Conservation (phyloP, 2,113 vertebrate genomes). For the Rattus rattus region DNA sequence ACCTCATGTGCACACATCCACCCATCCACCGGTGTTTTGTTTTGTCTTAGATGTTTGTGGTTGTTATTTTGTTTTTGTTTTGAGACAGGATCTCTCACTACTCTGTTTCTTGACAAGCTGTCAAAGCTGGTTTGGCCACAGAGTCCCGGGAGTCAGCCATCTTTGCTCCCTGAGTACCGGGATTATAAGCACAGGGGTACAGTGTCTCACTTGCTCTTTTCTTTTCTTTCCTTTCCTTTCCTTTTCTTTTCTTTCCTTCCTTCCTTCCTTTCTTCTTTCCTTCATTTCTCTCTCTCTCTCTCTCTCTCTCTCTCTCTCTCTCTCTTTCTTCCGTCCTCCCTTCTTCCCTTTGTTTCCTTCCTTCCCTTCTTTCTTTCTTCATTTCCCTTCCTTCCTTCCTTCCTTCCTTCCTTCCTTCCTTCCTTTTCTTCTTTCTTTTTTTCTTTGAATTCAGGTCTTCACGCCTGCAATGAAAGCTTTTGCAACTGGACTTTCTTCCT, state of each 20-base stretch:
- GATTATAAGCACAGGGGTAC: not conserved
- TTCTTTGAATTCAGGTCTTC: not conserved
- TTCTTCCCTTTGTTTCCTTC: too few relatives aligned
- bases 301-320: too few relatives aligned
- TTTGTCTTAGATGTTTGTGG: not conserved
- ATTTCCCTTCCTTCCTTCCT: too few relatives aligned
- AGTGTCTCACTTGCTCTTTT: not conserved
- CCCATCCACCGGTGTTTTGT: not conserved
- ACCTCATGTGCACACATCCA: not conserved
- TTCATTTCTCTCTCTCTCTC: too few relatives aligned
- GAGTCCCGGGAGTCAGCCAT: not conserved
- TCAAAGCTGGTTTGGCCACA: not conserved
- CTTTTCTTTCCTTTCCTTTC: too few relatives aligned
- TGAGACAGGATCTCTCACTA: not conserved
- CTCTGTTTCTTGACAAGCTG: not conserved
- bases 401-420: too few relatives aligned
- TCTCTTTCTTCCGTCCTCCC: too few relatives aligned
- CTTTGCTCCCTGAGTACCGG: not conserved
- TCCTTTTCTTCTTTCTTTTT: too few relatives aligned
- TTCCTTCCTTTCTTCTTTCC: too few relatives aligned
- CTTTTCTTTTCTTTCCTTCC: too few relatives aligned
- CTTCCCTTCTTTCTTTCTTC: too few relatives aligned
- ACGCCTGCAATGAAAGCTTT: not conserved
- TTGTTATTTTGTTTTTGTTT: not conserved
- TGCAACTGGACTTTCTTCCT: not conserved